phyloP scores from a whole-genome alignment of 2,888 invertebrate species.

The Antheraea yamamai region DNA sequence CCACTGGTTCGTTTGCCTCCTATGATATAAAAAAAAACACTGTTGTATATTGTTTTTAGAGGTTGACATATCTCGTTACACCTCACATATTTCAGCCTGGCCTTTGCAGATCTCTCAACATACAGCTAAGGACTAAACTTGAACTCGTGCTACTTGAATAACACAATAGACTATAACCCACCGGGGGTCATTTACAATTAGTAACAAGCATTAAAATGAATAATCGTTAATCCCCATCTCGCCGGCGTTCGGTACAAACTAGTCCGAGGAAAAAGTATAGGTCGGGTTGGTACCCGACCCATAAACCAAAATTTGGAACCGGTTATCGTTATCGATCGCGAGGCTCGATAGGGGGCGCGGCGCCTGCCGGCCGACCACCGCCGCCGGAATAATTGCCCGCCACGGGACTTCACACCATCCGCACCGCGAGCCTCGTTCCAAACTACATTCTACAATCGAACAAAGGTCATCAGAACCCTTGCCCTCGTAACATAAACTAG shows the following conservation, averaged over 20 bases:
- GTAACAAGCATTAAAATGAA: slow-evolving; percentile 35
- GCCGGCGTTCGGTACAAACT: slow-evolving; percentile 45
- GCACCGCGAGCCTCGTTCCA: slow-evolving; percentile 32
- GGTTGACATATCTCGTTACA: not conserved
- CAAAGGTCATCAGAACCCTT: not conserved
- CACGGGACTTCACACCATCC: slow-evolving; percentile 79
- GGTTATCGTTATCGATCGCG: slow-evolving; percentile 77
- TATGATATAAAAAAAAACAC: too few species aligned
- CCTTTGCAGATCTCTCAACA: not conserved
- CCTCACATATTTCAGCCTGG: not conserved
- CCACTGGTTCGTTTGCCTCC: too few species aligned
- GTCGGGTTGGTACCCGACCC: slow-evolving; percentile 56
- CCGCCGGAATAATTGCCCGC: slow-evolving; percentile 78
- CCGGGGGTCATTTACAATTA: slow-evolving; percentile 30
- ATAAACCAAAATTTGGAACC: slow-evolving; percentile 73
- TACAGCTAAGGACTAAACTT: not conserved
- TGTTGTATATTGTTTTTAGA: too few species aligned
- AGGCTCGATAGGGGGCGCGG: slow-evolving; percentile 76
- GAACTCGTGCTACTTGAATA: not conserved
- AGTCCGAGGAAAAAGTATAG: slow-evolving; percentile 40
- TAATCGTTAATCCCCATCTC: slow-evolving; percentile 39
- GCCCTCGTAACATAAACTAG: not conserved
- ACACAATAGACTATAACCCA: not conserved
- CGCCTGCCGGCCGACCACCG: slow-evolving; percentile 76
- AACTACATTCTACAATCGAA: slow-evolving; percentile 7